Conservation (phyloP, 2,888 invertebrate genomes). For the Abscondita cerata region DNA sequence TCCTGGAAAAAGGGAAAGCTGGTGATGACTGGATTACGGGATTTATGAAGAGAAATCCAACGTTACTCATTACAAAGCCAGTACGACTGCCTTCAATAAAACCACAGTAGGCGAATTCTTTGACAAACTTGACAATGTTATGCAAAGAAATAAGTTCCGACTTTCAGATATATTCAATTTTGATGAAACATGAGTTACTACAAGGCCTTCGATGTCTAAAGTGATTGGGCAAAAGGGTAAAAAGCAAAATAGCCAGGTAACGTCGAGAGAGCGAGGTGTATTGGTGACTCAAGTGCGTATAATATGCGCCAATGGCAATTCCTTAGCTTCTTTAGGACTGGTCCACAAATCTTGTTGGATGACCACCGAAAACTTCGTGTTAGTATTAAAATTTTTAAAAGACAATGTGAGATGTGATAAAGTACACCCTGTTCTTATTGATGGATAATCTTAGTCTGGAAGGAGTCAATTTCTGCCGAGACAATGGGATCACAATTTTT, state of each 20-base stretch:
- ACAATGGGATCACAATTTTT: background rate
- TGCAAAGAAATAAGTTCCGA: constrained; percentile 7
- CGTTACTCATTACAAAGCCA: background rate
- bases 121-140: constrained; percentile 3
- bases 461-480: too few relatives aligned
- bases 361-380: constrained; percentile 34
- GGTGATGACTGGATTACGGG: too few relatives aligned
- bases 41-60: background rate
- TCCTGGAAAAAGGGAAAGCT: constrained; percentile 18
- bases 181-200: background rate
- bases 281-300: constrained; percentile 10
- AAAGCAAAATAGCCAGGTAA: constrained; percentile 15
- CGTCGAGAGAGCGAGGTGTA: constrained; percentile 11
- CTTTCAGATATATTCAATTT: background rate
- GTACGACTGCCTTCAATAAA: background rate
- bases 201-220: background rate
- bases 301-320: constrained; percentile 30
- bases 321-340: constrained; percentile 25
- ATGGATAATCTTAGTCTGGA: constrained; percentile 35
- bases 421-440: constrained; percentile 35
- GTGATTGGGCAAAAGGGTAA: background rate
- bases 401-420: constrained; percentile 28
- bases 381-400: constrained; percentile 38
- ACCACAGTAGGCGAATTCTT: constrained; percentile 9
- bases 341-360: background rate